Percentiles rank a stretch among this genome's conserved stretches.
phyloP scores from a whole-genome alignment of 2,888 invertebrate species.

The Philereme transversata region DNA sequence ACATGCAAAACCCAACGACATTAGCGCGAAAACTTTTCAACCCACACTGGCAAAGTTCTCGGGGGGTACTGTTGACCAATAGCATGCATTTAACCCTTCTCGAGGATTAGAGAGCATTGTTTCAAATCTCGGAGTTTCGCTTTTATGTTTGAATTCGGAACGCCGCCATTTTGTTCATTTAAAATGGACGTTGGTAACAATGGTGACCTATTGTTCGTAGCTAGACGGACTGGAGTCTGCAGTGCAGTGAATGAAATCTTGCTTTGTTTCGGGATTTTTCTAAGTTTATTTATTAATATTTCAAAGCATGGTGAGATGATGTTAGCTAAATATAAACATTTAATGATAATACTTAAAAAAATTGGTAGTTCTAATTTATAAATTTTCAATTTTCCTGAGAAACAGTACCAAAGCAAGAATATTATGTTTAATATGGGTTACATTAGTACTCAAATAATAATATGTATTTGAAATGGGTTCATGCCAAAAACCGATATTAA shows the following conservation, averaged over 20 bases:
- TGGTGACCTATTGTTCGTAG: constrained; percentile 74
- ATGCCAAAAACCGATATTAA: constrained; percentile 34
- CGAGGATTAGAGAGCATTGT: constrained; percentile 77
- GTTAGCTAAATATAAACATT: no score
- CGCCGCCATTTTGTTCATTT: constrained; percentile 82
- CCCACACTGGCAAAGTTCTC: constrained; percentile 46
- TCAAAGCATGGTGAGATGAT: neutral
- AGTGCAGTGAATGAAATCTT: constrained; percentile 56
- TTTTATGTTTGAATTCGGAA: constrained; percentile 64
- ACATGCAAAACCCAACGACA: constrained; percentile 39
- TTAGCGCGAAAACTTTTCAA: constrained; percentile 42
- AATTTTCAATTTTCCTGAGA: no score
- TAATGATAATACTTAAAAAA: no score
- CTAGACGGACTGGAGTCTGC: constrained; percentile 55
- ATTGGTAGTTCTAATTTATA: no score
- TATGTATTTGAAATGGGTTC: constrained; percentile 4
- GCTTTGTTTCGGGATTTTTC: constrained; percentile 70
- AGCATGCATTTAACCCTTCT: constrained; percentile 80
- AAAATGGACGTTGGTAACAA: constrained; percentile 81
- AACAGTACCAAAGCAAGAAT: no score
- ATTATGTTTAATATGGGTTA: no score
- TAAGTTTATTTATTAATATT: constrained; percentile 54
- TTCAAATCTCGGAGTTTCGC: constrained; percentile 71
- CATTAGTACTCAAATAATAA: no score
- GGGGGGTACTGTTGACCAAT: constrained; percentile 77